Percentiles rank a stretch among this genome's conserved stretches.
phyloP scores from a whole-genome alignment of 2,113 vertebrate genomes.

The Diphyllodes magnificus region DNA sequence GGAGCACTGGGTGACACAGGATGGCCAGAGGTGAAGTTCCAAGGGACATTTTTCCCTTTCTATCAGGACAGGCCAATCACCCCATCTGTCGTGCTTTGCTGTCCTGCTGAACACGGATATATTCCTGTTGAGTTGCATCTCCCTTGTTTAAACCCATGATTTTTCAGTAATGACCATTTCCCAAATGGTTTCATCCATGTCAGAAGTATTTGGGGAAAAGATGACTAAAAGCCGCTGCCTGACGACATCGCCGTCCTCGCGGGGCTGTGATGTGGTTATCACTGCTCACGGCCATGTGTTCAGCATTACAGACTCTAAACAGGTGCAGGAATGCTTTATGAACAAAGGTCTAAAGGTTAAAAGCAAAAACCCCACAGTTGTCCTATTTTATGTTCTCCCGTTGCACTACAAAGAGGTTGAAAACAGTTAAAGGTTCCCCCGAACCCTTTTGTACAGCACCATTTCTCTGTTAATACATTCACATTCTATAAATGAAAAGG shows the following conservation, averaged over 20 bases:
- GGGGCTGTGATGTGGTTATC: slow-evolving; percentile 40
- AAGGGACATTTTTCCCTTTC: not conserved
- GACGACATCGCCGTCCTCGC: not conserved
- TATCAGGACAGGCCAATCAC: not conserved
- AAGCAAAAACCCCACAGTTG: slow-evolving; percentile 33
- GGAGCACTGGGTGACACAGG: not conserved
- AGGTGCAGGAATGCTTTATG: slow-evolving; percentile 50
- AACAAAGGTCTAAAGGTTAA: slow-evolving; percentile 48
- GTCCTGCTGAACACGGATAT: not conserved
- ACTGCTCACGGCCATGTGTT: slow-evolving; percentile 29
- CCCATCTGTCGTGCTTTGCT: slow-evolving; percentile 8
- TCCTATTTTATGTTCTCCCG: slow-evolving; percentile 13
- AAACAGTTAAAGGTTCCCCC: not conserved
- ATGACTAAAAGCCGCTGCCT: not conserved
- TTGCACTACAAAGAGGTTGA: slow-evolving; percentile 23
- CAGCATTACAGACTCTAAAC: slow-evolving; percentile 47
- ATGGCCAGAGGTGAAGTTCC: slow-evolving; percentile 29
- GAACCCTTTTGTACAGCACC: not conserved
- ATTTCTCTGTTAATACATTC: not conserved
- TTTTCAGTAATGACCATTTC: slow-evolving; percentile 43
- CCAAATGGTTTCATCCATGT: slow-evolving; percentile 23
- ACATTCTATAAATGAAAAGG: slow-evolving; percentile 6
- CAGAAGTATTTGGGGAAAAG: not conserved
- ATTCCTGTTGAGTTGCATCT: not conserved
- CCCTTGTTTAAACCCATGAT: not conserved